Base-by-base conservation (phyloP, 2,888 invertebrate genomes). In the Gari tellinella region DNA sequence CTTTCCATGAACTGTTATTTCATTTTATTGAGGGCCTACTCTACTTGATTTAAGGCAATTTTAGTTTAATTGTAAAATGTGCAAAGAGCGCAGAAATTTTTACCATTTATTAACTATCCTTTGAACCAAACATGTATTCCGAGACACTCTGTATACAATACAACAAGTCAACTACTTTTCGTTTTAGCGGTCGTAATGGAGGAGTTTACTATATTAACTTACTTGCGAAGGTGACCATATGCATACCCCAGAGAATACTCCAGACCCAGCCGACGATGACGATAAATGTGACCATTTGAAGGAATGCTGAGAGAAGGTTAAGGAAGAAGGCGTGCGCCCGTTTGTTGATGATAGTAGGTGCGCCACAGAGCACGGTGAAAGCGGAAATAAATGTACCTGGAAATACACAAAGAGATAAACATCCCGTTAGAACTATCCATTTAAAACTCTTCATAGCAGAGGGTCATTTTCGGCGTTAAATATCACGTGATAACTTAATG, bases 231-330 rank as follows among this genome's bases (percentile, higher is more conserved):
- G 92, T 92, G 41, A 93, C 90, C 84, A 93, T 92, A 72, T 91
- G 90, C 85, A 93, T 91, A 10, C 93, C 93, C 93, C 93, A 93
- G 48, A 92, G 84, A 53, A 93, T 92, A 67, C 92, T 92, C 93
- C 93, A 93, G 40, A 93, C 91, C 92, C 93, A 93, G 46, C 93
- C 93, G 37, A 93, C 91, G 12, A 93, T 90, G 51, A 93, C 78
- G 38, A 93, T 90, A 53, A 92, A 90, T 4, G 92, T 91, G 58
- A 93, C 70, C 81, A 93, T 88, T 88, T 93, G 93, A 12, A 93
- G 88, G 40, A 93, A 75, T 40, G 92, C 93, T 7, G 93, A 91
- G 38, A 93, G 70, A 14, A 93, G 68, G 81, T 92, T 92, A 41
- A 91, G 85, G 17, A 84, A 80, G 69, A 93, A 92, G 41, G 92